These are phyloP conservation scores for Rhinopomastus cyanomelas DNA, from an alignment of 2,113 vertebrate species.

Conservation along the genomic window DNA sequence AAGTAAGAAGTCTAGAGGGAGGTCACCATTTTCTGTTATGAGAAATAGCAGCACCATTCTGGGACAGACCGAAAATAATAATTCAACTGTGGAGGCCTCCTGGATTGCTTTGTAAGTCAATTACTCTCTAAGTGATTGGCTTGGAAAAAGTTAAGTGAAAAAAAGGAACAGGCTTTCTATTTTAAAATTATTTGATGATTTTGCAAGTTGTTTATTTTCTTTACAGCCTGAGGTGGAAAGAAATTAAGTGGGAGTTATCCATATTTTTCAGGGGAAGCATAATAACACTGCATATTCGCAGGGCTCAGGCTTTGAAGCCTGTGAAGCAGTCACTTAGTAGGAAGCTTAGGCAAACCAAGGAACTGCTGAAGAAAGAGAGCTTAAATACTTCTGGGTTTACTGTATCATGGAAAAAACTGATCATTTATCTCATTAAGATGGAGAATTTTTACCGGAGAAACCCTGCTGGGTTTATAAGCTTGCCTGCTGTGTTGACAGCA, in stretches of 20 bases:
- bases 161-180: conserved; percentile 22
- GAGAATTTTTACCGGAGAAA: conserved; percentile 35
- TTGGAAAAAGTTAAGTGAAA: conserved; percentile 50
- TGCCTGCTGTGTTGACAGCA: background rate
- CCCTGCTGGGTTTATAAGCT: background rate
- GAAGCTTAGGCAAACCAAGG: conserved; percentile 19
- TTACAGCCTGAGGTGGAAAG: conserved; percentile 55
- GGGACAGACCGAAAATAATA: conserved; percentile 59
- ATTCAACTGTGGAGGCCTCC: conserved; percentile 51
- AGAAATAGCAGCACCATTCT: conserved; percentile 59
- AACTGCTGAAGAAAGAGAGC: background rate
- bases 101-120: conserved; percentile 55
- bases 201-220: conserved; percentile 64
- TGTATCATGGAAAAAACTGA: conserved; percentile 52
- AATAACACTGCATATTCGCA: background rate
- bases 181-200: conserved; percentile 56
- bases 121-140: conserved; percentile 33
- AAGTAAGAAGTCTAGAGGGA: conserved; percentile 46
- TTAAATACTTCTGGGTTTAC: conserved; percentile 24
- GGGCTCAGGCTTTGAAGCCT: conserved; percentile 24
- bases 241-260: conserved; percentile 56
- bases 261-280: conserved; percentile 45
- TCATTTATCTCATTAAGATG: conserved; percentile 51
- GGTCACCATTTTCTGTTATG: conserved; percentile 54
- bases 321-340: conserved; percentile 6